Evolutionary conservation across 2,888 invertebrate species (phyloP).

Genomic region (Dryobotodes eremita): DNA sequence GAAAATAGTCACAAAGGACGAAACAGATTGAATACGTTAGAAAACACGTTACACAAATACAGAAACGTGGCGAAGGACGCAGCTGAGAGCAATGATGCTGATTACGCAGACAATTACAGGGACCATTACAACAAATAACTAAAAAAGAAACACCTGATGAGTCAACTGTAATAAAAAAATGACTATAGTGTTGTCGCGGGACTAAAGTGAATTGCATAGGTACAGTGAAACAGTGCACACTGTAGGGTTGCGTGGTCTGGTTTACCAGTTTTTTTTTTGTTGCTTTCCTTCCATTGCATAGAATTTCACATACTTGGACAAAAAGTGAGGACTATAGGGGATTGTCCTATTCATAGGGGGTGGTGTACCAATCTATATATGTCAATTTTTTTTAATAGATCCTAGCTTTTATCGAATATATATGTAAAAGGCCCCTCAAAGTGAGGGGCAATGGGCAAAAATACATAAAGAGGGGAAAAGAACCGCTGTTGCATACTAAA

Average conservation of each 20-base stretch:
- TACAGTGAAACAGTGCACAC: slow-evolving; percentile 22
- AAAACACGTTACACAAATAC: slow-evolving; percentile 74
- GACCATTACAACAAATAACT: slow-evolving; percentile 31
- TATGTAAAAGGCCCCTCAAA: background rate
- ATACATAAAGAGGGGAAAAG: background rate
- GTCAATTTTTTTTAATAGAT: background rate
- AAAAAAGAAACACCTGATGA: background rate
- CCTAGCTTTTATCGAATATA: background rate
- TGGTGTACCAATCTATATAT: background rate
- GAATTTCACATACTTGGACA: background rate
- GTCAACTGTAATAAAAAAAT: background rate
- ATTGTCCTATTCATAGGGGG: background rate
- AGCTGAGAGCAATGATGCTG: slow-evolving; percentile 76
- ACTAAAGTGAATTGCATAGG: slow-evolving; percentile 16
- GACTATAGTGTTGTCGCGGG: background rate
- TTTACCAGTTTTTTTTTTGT: background rate
- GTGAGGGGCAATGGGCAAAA: background rate
- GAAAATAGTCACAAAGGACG: slow-evolving; percentile 71
- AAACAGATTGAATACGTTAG: slow-evolving; percentile 64
- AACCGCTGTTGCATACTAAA: too few relatives aligned
- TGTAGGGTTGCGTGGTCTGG: background rate
- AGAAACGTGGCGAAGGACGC: slow-evolving; percentile 77
- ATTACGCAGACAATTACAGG: slow-evolving; percentile 70
- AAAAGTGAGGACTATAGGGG: background rate
- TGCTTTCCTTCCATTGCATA: background rate